Evolutionary conservation across 1,140 invertebrate genomes (phyloP).

Genomic region (Drosophila bifasciata): DNA sequence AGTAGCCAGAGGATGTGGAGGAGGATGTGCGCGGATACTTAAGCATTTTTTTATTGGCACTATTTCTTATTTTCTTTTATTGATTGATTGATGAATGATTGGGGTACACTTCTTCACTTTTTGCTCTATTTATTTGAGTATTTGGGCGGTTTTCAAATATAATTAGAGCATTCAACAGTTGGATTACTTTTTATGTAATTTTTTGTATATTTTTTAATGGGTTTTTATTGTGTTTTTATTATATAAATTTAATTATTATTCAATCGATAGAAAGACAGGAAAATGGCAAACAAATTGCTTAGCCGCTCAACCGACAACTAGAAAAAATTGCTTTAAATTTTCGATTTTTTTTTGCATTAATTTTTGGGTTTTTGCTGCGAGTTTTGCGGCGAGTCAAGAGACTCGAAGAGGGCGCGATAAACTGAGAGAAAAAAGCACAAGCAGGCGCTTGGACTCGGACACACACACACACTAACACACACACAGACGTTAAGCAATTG

Average conservation of each 20-base stretch:
- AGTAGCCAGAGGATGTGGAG: constrained; percentile 76
- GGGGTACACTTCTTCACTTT: constrained; percentile 8
- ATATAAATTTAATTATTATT: constrained; percentile 74
- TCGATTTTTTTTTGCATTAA: constrained; percentile 50
- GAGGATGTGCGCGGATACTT: constrained; percentile 82
- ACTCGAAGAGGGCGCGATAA: constrained; percentile 22
- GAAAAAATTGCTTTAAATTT: constrained; percentile 56
- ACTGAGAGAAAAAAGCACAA: constrained; percentile 64
- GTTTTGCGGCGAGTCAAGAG: constrained; percentile 8
- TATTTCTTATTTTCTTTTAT: constrained; percentile 17
- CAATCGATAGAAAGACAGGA: constrained; percentile 50
- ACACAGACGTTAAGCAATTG: constrained; percentile 62
- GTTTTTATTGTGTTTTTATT: constrained; percentile 29
- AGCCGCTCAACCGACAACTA: constrained; percentile 54
- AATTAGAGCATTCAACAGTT: constrained; percentile 16
- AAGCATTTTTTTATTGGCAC: constrained; percentile 59
- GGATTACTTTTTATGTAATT: constrained; percentile 19
- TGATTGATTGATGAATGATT: constrained; percentile 28
- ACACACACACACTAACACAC: too few relatives aligned
- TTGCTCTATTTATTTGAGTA: constrained; percentile 19
- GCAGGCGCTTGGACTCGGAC: constrained; percentile 32
- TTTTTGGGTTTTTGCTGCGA: constrained; percentile 24
- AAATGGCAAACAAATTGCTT: constrained; percentile 51
- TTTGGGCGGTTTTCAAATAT: constrained; percentile 16
- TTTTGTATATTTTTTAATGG: constrained; percentile 19